These are phyloP conservation scores for Diaphora mendica DNA, from an alignment of 2,888 invertebrate genomes.

Conservation along the genomic window DNA sequence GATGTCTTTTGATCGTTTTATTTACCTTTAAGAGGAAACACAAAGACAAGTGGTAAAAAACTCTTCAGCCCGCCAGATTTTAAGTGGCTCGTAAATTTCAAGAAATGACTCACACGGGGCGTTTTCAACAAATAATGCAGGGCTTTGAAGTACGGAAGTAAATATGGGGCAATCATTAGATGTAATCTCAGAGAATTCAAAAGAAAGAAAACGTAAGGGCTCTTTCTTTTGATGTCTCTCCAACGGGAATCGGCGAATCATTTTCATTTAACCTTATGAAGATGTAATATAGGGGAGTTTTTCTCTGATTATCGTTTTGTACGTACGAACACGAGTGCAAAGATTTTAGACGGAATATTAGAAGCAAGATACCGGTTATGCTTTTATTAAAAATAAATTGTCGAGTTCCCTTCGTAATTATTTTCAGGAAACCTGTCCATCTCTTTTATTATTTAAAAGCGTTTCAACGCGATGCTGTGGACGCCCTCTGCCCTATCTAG, in stretches of 20 bases:
- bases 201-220: conserved; percentile 27
- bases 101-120: conserved; percentile 39
- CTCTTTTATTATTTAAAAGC: neutral
- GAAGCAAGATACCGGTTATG: neutral
- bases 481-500: too few species aligned
- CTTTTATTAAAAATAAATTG: neutral
- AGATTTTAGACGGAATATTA: neutral
- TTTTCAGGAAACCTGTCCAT: neutral
- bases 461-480: too few species aligned
- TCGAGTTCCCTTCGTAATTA: neutral
- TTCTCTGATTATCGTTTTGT: neutral
- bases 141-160: conserved; percentile 37
- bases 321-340: neutral
- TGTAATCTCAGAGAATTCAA: conserved; percentile 39
- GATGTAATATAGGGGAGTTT: conserved; percentile 9
- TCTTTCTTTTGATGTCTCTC: conserved; percentile 30
- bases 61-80: conserved; percentile 29
- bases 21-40: conserved; percentile 3
- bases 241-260: conserved; percentile 18
- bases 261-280: conserved; percentile 15
- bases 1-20: conserved; percentile 11
- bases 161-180: conserved; percentile 45
- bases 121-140: conserved; percentile 36
- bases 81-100: conserved; percentile 34
- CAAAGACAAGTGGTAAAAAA: conserved; percentile 27